Percentiles rank a stretch among this genome's conserved stretches.
These are phyloP conservation scores for Entelurus aequoreus DNA, from an alignment of 2,113 vertebrate species.

Conservation along the genomic window DNA sequence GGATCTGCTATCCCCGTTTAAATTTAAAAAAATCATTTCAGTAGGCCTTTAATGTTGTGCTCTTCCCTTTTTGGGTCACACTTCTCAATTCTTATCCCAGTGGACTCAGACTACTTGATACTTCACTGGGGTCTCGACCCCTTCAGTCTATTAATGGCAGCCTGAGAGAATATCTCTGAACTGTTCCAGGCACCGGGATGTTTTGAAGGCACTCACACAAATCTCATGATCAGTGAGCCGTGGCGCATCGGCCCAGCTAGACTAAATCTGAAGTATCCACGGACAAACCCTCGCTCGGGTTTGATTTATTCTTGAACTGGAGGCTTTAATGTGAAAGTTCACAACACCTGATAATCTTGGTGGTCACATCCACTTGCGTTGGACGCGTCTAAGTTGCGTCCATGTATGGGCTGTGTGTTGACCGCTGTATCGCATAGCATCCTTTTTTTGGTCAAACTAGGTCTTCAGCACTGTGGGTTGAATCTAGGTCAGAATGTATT, in stretches of 20 bases:
- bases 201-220: conserved; percentile 22
- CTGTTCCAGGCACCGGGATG: conserved; percentile 11
- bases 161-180: conserved; percentile 13
- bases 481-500: conserved; percentile 14
- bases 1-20: too few relatives aligned
- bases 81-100: conserved; percentile 10
- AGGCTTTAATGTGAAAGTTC: not conserved
- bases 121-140: conserved; percentile 12
- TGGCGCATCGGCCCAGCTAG: not conserved
- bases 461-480: not conserved
- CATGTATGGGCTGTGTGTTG: not conserved
- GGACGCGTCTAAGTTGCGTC: not conserved
- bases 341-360: not conserved
- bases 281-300: not conserved
- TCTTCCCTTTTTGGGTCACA: not conserved
- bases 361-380: not conserved
- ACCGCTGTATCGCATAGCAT: not conserved
- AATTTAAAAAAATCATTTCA: too few relatives aligned
- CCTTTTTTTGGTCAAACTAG: not conserved
- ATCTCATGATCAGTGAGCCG: conserved; percentile 19
- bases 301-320: not conserved
- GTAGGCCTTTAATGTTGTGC: conserved; percentile 20
- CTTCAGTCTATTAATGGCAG: conserved; percentile 16
- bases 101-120: conserved; percentile 7
- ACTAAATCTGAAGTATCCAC: not conserved